Conservation (phyloP, 2,888 invertebrate species). For the Drosophila siamana region DNA sequence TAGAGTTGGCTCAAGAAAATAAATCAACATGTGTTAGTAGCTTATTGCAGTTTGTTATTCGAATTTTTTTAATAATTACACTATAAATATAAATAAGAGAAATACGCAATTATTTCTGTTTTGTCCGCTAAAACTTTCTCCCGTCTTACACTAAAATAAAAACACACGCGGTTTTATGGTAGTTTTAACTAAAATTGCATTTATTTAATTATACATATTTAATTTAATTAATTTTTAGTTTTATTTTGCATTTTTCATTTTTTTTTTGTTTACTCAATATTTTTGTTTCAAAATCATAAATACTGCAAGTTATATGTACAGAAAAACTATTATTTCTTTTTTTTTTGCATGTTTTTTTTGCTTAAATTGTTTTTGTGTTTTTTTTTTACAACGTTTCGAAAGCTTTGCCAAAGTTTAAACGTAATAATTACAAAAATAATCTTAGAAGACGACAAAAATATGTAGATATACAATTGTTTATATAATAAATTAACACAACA, state of each 20-base stretch:
- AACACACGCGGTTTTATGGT: slow-evolving; percentile 30
- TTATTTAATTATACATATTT: slow-evolving; percentile 77
- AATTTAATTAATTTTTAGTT: slow-evolving; percentile 70
- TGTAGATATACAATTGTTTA: slow-evolving; percentile 3
- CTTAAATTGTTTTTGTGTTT: slow-evolving; percentile 9
- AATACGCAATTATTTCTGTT: no score
- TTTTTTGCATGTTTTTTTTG: slow-evolving; percentile 2
- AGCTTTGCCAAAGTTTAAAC: slow-evolving; percentile 49
- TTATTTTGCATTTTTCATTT: slow-evolving; percentile 22
- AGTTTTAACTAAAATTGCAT: slow-evolving; percentile 78
- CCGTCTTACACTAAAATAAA: background rate
- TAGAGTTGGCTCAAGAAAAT: background rate
- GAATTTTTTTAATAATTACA: no score
- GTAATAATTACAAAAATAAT: slow-evolving; percentile 25
- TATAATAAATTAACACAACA: slow-evolving; percentile 53
- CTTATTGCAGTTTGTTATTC: no score
- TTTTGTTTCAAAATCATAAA: slow-evolving; percentile 69
- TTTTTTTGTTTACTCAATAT: slow-evolving; percentile 21
- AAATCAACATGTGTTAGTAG: background rate
- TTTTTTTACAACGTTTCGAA: slow-evolving; percentile 39
- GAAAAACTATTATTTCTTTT: slow-evolving; percentile 49
- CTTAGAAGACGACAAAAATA: slow-evolving; percentile 21
- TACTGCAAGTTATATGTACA: slow-evolving; percentile 79
- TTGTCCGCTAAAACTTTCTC: background rate
- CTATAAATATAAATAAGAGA: no score